Evolutionary conservation across 1,140 invertebrate species (phyloP), one percentile per base, ranked within the genome.

Genomic region (Drosophila nigromelanica): DNA sequence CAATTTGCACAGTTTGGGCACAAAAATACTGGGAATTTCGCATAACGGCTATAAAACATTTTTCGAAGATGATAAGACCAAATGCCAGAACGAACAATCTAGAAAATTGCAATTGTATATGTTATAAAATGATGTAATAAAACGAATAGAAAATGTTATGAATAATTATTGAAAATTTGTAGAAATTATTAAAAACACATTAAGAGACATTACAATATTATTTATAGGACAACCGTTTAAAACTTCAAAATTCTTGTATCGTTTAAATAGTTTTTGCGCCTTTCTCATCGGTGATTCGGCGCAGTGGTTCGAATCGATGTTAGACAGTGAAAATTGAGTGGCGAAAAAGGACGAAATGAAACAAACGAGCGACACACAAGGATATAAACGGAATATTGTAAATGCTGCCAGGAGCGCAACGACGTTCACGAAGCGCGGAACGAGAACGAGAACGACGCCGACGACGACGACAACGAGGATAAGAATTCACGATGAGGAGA

Each of bases 11-110:
- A 0, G 0, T 5, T 6, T 1, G 40, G 27, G 56, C 18, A 81
- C 58, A 86, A 78, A 86, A 87, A 86, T 87, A 86, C 75, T 73
- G 82, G 82, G 80, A 77, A 67, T 54, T 78, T 71, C 15, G 0
- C 15, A 0, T 0, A 15, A 4, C 3, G 18, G 5, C 7, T 8
- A 15, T 35, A 24, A 50, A 18, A 56, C 0, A 55, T 64, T 69
- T 72, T 70, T 87, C 58, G 63, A 73, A 40, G 10, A 35, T 5
- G 12, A 4, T 33, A 12, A 42, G 4, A 14, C 15, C 10, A 47
- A 47, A 18, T 5, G 12, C 33, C 4, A 10, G 3, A 2, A 27
- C 27, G 27, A 27, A 27, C 5, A 10, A 0, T 27, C 14, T 0
- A 12, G 0, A 2, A 18, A 5, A 12, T 1, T 14, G 1, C 6